These are phyloP conservation scores for Drosophila pseudoobscura DNA, from an alignment of 1,140 invertebrate species.

Conservation along the genomic window DNA sequence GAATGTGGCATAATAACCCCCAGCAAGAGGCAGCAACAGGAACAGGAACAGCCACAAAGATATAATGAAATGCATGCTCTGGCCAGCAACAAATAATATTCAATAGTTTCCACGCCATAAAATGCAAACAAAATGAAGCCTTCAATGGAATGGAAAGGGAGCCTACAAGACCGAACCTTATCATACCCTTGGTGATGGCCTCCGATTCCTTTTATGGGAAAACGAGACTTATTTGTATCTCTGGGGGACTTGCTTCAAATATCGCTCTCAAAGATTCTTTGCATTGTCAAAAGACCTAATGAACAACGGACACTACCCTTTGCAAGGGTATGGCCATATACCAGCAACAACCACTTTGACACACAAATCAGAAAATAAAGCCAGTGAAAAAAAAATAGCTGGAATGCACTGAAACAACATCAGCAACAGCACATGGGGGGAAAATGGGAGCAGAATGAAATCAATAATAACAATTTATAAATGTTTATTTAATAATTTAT, in stretches of 20 bases:
- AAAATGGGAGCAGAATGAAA: conserved; percentile 35
- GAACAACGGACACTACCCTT: too few species aligned
- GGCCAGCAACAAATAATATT: conserved; percentile 54
- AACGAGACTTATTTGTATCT: too few species aligned
- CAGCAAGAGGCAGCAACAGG: not conserved
- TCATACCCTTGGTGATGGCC: too few species aligned
- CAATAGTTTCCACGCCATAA: conserved; percentile 72
- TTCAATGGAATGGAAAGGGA: conserved; percentile 28
- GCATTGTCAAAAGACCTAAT: too few species aligned
- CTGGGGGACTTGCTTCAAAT: too few species aligned
- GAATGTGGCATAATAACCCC: conserved; percentile 40
- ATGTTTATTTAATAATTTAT: conserved; percentile 77
- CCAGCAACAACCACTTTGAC: conserved; percentile 19
- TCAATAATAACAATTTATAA: conserved; percentile 73
- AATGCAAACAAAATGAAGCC: conserved; percentile 75
- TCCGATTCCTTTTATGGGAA: too few species aligned
- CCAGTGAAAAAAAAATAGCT: not conserved
- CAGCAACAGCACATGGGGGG: not conserved
- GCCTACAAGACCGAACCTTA: not conserved
- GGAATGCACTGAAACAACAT: not conserved
- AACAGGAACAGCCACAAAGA: conserved; percentile 3
- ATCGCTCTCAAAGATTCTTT: too few species aligned
- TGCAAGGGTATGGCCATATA: not conserved
- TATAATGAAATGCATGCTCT: conserved; percentile 52
- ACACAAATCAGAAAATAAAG: conserved; percentile 60